A percentile compares a stretch with the other conserved stretches of the same genome.
phyloP scores from a whole-genome alignment of 2,888 invertebrate genomes.

The Andrena minutula region DNA sequence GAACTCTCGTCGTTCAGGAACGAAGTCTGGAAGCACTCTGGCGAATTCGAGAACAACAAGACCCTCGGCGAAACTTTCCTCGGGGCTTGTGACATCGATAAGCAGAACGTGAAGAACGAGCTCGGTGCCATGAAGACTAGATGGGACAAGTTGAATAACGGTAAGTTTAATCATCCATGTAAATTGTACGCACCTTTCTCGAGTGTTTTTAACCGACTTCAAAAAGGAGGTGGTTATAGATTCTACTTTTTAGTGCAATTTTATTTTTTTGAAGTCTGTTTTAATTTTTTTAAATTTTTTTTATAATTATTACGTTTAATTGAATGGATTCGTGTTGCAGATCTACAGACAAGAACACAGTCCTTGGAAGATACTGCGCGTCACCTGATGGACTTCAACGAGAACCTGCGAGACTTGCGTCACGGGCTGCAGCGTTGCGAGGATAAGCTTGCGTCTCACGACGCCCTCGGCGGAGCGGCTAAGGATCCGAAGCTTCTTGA shows the following conservation, averaged over 20 bases:
- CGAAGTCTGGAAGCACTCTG: slow-evolving; percentile 97
- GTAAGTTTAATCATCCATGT: slow-evolving; percentile 78
- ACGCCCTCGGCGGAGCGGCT: slow-evolving; percentile 90
- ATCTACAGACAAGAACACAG: slow-evolving; percentile 91
- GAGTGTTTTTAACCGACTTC: no score
- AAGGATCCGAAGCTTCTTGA: slow-evolving; percentile 94
- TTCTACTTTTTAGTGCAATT: no score
- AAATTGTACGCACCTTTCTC: no score
- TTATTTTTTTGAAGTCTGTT: no score
- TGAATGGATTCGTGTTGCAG: slow-evolving; percentile 79
- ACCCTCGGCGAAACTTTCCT: slow-evolving; percentile 95
- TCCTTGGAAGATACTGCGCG: slow-evolving; percentile 93
- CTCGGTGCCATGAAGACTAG: slow-evolving; percentile 93
- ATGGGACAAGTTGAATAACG: slow-evolving; percentile 96
- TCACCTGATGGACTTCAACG: slow-evolving; percentile 93
- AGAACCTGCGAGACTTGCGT: slow-evolving; percentile 93
- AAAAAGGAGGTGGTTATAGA: no score
- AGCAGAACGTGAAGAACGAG: slow-evolving; percentile 94
- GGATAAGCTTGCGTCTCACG: slow-evolving; percentile 92
- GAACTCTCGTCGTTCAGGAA: slow-evolving; percentile 96
- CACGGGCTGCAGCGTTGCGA: slow-evolving; percentile 95
- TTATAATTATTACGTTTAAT: not conserved
- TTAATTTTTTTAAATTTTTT: no score
- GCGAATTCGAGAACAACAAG: slow-evolving; percentile 96
- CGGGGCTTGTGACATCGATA: slow-evolving; percentile 95